phyloP scores from a whole-genome alignment of 2,888 invertebrate species.

The Glyphotaelius pellucidus region DNA sequence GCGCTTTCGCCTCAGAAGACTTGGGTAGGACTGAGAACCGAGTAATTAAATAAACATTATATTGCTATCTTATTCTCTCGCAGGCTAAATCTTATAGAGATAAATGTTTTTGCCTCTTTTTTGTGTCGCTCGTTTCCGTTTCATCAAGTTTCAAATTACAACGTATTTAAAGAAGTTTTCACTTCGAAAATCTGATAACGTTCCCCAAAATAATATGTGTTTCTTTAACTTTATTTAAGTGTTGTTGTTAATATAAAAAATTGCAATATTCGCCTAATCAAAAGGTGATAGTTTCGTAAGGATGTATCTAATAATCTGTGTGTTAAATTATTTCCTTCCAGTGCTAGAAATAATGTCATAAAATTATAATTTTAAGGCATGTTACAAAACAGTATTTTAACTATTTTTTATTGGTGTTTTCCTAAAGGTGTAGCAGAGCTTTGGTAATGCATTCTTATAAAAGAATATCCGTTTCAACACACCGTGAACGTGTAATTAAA shows the following conservation, averaged over 20 bases:
- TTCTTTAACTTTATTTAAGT: not conserved
- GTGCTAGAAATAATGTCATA: not conserved
- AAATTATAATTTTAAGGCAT: not conserved
- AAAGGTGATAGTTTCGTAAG: not conserved
- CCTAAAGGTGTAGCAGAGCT: not conserved
- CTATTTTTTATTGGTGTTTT: not conserved
- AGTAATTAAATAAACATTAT: too few species aligned
- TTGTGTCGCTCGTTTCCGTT: too few species aligned
- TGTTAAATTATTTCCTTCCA: not conserved
- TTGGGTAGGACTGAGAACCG: too few species aligned
- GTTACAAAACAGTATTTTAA: too few species aligned
- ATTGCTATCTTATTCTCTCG: too few species aligned
- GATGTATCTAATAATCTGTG: too few species aligned
- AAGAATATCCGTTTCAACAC: conserved; percentile 18
- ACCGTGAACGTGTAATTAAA: conserved; percentile 8
- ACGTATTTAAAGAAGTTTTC: too few species aligned
- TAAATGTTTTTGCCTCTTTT: too few species aligned
- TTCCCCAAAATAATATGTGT: not conserved
- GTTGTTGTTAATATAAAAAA: not conserved
- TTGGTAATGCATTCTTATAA: not conserved
- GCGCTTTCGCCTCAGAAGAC: too few species aligned
- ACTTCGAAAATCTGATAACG: too few species aligned
- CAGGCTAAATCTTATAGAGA: too few species aligned
- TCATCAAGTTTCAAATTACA: too few species aligned
- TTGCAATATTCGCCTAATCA: not conserved